Evolutionary conservation across 92 coral and sea anemone species (phyloP).

Genomic region (Montipora capitata): DNA sequence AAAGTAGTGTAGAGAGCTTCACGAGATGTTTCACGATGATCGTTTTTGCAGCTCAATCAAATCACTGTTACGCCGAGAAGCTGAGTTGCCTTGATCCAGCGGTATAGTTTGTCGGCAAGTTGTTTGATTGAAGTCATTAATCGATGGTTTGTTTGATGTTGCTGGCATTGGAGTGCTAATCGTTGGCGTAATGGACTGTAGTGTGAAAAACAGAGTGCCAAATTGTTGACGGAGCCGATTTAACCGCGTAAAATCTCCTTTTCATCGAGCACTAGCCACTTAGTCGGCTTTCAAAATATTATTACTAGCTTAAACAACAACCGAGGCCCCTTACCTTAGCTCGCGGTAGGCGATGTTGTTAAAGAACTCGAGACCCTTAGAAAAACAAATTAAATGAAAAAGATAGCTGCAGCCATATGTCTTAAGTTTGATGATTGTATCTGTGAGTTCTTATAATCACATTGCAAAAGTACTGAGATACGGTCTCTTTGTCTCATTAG

Average conservation of each 20-base stretch:
- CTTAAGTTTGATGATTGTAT: neutral
- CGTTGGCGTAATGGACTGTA: conserved; percentile 48
- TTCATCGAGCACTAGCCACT: conserved; percentile 47
- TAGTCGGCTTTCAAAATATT: conserved; percentile 62
- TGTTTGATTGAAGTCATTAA: conserved; percentile 37
- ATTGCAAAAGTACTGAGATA: neutral
- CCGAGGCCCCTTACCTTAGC: conserved; percentile 7
- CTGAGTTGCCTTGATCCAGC: conserved; percentile 1
- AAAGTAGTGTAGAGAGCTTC: too few species aligned
- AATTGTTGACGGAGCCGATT: conserved; percentile 49
- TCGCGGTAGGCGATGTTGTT: conserved; percentile 24
- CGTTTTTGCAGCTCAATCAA: neutral
- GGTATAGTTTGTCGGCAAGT: conserved; percentile 52
- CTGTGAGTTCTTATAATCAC: neutral
- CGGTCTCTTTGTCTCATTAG: too few species aligned
- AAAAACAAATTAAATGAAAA: neutral
- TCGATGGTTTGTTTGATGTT: conserved; percentile 33
- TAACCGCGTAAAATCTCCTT: conserved; percentile 39
- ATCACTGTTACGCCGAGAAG: neutral
- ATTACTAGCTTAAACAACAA: conserved; percentile 37
- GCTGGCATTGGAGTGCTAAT: conserved; percentile 53
- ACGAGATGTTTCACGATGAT: too few species aligned
- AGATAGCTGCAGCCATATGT: conserved; percentile 9
- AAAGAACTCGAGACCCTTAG: neutral
- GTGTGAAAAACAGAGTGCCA: conserved; percentile 52